Percentiles rank a stretch among this genome's conserved stretches.
phyloP scores from a whole-genome alignment of 2,888 invertebrate species.

The Pinctada fucata region DNA sequence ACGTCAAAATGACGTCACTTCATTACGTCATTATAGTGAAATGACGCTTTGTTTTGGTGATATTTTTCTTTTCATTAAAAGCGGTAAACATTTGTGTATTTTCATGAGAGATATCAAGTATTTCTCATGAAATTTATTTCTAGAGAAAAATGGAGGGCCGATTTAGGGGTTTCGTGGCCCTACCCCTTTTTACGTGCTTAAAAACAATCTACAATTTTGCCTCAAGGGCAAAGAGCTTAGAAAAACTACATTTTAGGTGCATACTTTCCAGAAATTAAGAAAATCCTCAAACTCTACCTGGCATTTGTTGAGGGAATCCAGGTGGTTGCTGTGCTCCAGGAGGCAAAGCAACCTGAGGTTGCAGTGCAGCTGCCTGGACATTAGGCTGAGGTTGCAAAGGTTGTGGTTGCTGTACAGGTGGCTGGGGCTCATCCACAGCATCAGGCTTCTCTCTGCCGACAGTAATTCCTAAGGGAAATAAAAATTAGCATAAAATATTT shows the following conservation, averaged over 20 bases:
- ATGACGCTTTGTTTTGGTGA: no score
- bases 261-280: no score
- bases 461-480: conserved; percentile 27
- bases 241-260: not conserved
- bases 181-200: not conserved
- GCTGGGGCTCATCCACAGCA: conserved; percentile 35
- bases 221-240: conserved; percentile 12
- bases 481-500: not conserved
- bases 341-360: conserved; percentile 24
- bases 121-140: no score
- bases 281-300: not conserved
- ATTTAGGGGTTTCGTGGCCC: no score
- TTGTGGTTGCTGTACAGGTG: conserved; percentile 17
- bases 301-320: conserved; percentile 35
- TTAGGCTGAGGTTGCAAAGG: conserved; percentile 19
- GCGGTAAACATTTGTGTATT: no score
- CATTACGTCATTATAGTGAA: no score
- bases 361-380: not conserved
- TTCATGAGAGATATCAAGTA: no score
- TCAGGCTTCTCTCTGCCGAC: conserved; percentile 41
- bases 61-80: no score
- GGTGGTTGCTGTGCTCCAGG: conserved; percentile 31
- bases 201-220: not conserved
- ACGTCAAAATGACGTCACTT: no score
- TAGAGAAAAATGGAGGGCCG: no score